phyloP scores from a whole-genome alignment of 2,888 invertebrate species.

The Adelphocoris suturalis region DNA sequence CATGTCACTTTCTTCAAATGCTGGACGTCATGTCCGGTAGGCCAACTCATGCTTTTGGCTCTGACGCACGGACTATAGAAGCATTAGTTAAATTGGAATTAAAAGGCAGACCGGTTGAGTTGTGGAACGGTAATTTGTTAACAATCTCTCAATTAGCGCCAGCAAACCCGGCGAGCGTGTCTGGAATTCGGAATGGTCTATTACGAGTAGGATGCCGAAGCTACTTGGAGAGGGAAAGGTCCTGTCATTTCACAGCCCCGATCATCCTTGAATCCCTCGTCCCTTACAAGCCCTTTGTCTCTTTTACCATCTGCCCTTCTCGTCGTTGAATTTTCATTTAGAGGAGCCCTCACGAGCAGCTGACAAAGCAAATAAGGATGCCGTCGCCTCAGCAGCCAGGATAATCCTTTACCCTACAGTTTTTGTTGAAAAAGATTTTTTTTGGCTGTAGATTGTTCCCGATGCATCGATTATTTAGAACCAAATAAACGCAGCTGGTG shows the following conservation, averaged over 20 bases:
- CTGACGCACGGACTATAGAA: neutral
- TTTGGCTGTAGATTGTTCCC: too few relatives aligned
- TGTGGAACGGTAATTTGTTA: constrained; percentile 45
- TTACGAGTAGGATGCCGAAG: neutral
- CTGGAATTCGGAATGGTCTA: constrained; percentile 33
- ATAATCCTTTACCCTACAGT: neutral
- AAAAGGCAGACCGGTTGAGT: constrained; percentile 11
- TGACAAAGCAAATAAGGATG: neutral
- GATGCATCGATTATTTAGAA: too few relatives aligned
- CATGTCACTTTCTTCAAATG: too few relatives aligned
- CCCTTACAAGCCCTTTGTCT: neutral
- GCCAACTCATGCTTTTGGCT: neutral
- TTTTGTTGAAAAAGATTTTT: too few relatives aligned
- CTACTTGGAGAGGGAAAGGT: neutral
- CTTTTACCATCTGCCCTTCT: neutral
- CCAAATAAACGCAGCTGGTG: too few relatives aligned
- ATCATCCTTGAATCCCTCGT: constrained; percentile 1
- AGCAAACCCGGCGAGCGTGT: constrained; percentile 42
- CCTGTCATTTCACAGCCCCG: neutral
- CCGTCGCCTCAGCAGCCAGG: neutral
- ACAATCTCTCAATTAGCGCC: constrained; percentile 56
- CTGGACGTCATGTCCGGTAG: too few relatives aligned
- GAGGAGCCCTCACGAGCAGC: neutral
- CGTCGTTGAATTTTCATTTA: neutral
- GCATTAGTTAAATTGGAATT: constrained; percentile 45